These are phyloP conservation scores for Drosophila meridionalis DNA, from an alignment of 2,888 invertebrate species.

Conservation along the genomic window DNA sequence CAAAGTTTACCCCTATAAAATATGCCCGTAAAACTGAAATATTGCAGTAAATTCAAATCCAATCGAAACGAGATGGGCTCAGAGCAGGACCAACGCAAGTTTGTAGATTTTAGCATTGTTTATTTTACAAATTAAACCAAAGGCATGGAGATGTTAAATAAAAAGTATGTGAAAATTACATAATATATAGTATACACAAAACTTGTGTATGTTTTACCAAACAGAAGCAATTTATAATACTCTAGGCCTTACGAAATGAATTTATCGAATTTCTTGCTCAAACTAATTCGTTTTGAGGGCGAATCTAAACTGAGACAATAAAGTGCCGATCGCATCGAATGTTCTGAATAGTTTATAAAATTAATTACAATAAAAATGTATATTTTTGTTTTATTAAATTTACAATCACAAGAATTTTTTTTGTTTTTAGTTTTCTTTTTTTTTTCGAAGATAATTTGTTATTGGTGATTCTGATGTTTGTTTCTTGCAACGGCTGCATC, in stretches of 20 bases:
- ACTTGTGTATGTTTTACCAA: conserved; percentile 24
- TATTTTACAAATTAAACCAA: conserved; percentile 63
- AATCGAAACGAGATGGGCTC: not conserved
- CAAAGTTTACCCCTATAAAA: not conserved
- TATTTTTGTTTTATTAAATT: conserved; percentile 72
- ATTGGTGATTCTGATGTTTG: conserved; percentile 50
- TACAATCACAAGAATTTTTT: conserved; percentile 74
- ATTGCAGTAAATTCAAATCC: not conserved
- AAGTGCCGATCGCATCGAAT: conserved; percentile 33
- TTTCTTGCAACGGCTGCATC: conserved; percentile 45
- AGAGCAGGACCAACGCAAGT: conserved; percentile 18
- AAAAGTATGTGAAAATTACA: conserved; percentile 51
- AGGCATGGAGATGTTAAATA: conserved; percentile 41
- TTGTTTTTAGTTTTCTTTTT: conserved; percentile 40
- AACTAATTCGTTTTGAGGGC: conserved; percentile 28
- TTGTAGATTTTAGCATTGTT: conserved; percentile 51
- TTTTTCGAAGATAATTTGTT: conserved; percentile 46
- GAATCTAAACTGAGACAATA: conserved; percentile 35
- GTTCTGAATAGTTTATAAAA: conserved; percentile 47
- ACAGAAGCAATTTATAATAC: conserved; percentile 53
- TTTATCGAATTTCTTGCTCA: conserved; percentile 42
- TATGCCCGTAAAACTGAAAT: not conserved
- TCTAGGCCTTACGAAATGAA: conserved; percentile 46
- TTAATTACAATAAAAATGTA: conserved; percentile 68
- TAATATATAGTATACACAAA: conserved; percentile 32